Base-by-base conservation (phyloP, 2,113 vertebrate species). In the Thymallus thymallus region DNA sequence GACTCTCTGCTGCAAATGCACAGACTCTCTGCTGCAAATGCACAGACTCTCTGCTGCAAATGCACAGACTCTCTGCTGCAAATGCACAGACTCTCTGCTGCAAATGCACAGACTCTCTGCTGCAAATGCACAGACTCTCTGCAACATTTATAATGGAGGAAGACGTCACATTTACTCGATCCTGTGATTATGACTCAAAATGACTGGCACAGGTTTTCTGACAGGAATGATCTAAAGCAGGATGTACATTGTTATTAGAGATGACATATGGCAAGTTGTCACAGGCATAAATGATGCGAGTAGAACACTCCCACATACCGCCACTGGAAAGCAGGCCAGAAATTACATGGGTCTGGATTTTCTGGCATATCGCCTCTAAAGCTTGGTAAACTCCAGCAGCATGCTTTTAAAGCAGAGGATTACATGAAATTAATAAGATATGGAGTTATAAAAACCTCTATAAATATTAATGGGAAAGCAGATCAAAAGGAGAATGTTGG, bases 381-480 rank as follows among this genome's bases (percentile, higher is more conserved):
- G 68, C 73, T 23, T 2, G 23, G 41, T 35, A 76, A 73, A 76
- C 55, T 71, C 67, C 55, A 48, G 56, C 71, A 71, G 71, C 35
- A 45, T 30, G 67, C 62, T 74, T 74, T 16, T 46, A 69, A 14
- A 9, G 68, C 23, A 24, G 69, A 22, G 5, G 72, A 79, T 63
- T 67, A 80, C 67, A 76, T 61, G 76, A 78, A 85, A 84, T 84
- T 86, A 87, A 75, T 82, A 56, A 78, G 13, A 78, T 7, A 65
- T 71, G 69, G 65, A 46, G 76, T 67, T 0, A 0, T 41, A 51
- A 69, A 62, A 67, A 62, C 22, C 10, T 1, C 3, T 1, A 69
- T 87, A 69, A 77, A 82, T 80, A 84, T 82, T 76, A 61, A 84
- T 55, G 30, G 70, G 71, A n/a, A 62, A 64, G 16, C 73, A 18